Base-by-base conservation (phyloP, 2,888 invertebrate species). In the Sinopyrophorus schimmeli region DNA sequence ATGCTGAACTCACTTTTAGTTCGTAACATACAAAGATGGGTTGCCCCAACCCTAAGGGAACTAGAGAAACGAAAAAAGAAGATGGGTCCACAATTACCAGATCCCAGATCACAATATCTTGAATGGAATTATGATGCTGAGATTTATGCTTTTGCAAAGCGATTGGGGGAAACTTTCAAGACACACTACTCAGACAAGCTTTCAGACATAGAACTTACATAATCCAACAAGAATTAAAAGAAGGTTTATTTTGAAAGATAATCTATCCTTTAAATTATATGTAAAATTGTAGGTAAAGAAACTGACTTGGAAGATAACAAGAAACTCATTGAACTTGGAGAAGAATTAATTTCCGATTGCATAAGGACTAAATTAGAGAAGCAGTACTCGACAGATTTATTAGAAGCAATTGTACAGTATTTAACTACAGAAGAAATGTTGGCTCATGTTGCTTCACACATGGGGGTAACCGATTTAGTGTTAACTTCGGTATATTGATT, bases 111-210 rank as follows among this genome's bases (percentile, higher is more conserved):
- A 15, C 77, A 79, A 5, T 89, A 78, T 65, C 59, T 86, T n/a
- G 89, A 88, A 64, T 92, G 95, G 95, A 95, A 93, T 68, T 83
- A 89, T 60, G 83, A 87, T 60, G 82, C 91, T 0, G 95, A 96
- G 75, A 55, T 96, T 2, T 94, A 79, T 74, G 90, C 95, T 0
- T 96, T 96, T 76, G 87, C 86, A 5, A 85, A 86, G 65, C 79
- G 97, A 15, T 74, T 96, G 9, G 82, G 86, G 14, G 97, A 97
- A 76, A 80, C 88, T 3, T 91, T 97, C 64, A 78, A 90, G 73
- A 79, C 0, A 76, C 80, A 11, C 69, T 87, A 9, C 72, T 97
- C 16, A 79, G 84, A 41, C 79, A 79, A 63, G 93, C 94, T 1
- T 85, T 97, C 47, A 87, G 85, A 24, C 85, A 92, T 64, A 79